Conservation (phyloP, 37 sponge, comb jelly and placozoan genomes). For the Lycopodina hypogea region DNA sequence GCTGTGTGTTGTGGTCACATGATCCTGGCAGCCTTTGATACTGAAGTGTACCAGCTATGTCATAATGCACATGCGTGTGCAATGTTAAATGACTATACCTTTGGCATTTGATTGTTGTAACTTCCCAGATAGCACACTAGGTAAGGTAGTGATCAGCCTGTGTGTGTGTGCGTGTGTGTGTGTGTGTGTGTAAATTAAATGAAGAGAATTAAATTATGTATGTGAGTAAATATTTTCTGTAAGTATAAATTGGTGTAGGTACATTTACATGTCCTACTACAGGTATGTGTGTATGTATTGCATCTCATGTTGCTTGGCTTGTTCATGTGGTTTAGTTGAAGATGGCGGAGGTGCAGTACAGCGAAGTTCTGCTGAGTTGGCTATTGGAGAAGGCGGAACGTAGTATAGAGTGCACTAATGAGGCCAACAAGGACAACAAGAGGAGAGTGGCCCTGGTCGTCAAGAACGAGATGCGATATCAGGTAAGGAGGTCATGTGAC, state of each 20-base stretch:
- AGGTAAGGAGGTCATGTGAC: background rate
- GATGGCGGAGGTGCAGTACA: constrained; percentile 31
- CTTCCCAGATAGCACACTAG: too few species aligned
- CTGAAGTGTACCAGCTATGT: too few species aligned
- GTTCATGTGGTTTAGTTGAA: constrained; percentile 16
- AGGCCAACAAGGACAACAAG: background rate
- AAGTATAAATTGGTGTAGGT: background rate
- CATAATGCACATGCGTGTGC: too few species aligned
- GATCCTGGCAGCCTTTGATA: too few species aligned
- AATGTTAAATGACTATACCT: too few species aligned
- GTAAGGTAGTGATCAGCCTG: too few species aligned
- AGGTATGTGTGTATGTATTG: background rate
- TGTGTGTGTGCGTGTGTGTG: constrained; percentile 34
- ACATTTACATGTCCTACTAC: too few species aligned
- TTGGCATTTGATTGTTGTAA: too few species aligned
- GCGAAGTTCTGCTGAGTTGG: constrained; percentile 27
- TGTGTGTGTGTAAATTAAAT: constrained; percentile 33
- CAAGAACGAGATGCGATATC: background rate
- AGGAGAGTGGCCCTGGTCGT: background rate
- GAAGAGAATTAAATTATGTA: too few species aligned
- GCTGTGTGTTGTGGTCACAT: too few species aligned
- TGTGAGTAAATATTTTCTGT: background rate
- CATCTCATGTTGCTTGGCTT: background rate
- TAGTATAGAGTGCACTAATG: background rate
- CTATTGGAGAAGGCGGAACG: background rate